Evolutionary conservation across 1,140 invertebrate genomes (phyloP), one percentile per base, ranked within the genome.

Genomic region (Daktulosphaira vitifoliae): DNA sequence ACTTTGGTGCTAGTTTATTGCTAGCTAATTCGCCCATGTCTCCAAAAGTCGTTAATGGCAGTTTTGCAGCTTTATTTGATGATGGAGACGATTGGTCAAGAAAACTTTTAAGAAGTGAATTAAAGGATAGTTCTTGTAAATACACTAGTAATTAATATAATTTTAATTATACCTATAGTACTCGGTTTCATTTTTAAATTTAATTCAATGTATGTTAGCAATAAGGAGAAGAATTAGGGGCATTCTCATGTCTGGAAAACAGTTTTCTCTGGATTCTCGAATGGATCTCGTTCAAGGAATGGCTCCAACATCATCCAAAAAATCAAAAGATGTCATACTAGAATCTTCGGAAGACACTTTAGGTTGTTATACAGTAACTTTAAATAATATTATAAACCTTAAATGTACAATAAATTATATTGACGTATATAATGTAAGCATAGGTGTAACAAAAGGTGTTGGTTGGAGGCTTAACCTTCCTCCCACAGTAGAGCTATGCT

Each of bases 11-110:
- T 15, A 96, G 92, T 74, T 79, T 94, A 2, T 78, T 98, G 16
- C 76, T 98, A 23, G 86, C 95, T 9, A 96, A 97, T 75, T 91
- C 90, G 22, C 94, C 94, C 1, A 92, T 96, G 85, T 96, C 92
- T 23, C 94, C 95, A 0, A 97, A 97, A 78, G 89, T 98, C 18
- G 90, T 97, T 7, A 96, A 97, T 71, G 95, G 92, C 1, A 96
- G 90, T 68, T 97, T 95, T 76, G 93, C 89, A 0, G 94, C 93
- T 7, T 88, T 98, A 66, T 93, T 94, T 71, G 93, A 98, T 72
- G 88, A 88, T 33, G 86, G 84, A 56, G 88, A 92, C 53, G 83
- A 82, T 71, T 84, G 82, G n/a, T 83, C 87, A 69, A 81, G 81
- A 20, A 81, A 83, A 68, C 71, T 86, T 23, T 80, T 82, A 13